Evolutionary conservation across 2,113 vertebrate genomes (phyloP), one percentile per base, ranked within the genome.

Genomic region (Nothocercus nigrocapillus): DNA sequence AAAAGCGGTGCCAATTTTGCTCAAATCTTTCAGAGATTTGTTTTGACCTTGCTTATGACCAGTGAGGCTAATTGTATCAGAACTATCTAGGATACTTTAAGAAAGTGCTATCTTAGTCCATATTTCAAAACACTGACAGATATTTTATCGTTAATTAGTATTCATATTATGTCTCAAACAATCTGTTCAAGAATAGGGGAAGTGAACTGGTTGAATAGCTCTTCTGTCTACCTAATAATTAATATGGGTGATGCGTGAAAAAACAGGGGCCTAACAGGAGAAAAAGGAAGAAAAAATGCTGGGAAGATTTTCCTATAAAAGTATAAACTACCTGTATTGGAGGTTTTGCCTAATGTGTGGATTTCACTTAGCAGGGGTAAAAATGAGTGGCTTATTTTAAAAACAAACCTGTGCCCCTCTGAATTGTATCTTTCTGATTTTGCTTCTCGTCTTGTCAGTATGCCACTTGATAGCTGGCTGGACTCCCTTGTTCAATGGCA

Each of bases 81-180:
- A 96, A 95, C 91, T 97, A 73, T 97, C 89, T 84, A 94, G 91
- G 82, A 81, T 90, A 95, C 89, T 98, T 96, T 95, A 93, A 90
- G 88, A 92, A 97, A 97, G 94, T 98, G 97, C 97, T 97, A 95
- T 98, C 96, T 98, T 96, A 59, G 86, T 97, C 95, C 62, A 54
- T 97, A 98, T 98, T 98, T 97, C 97, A 98, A 97, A 98, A 98
- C 97, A 97, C 88, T 97, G 96, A 94, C 97, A 97, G 98, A 98
- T 98, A 98, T 95, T 98, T 98, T 98, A 93, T 98, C 91, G 85
- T 97, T 98, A 98, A 98, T 98, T 98, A 98, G 98, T 98, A 98
- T 98, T 98, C 98, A 98, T 98, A 97, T 98, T 98, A 98, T 98
- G 97, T 98, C 98, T 98, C 98, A 97, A 98, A 98, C 98, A 98